Conservation (phyloP, 2,888 invertebrate genomes). For the Marasmarcha lunaedactyla region DNA sequence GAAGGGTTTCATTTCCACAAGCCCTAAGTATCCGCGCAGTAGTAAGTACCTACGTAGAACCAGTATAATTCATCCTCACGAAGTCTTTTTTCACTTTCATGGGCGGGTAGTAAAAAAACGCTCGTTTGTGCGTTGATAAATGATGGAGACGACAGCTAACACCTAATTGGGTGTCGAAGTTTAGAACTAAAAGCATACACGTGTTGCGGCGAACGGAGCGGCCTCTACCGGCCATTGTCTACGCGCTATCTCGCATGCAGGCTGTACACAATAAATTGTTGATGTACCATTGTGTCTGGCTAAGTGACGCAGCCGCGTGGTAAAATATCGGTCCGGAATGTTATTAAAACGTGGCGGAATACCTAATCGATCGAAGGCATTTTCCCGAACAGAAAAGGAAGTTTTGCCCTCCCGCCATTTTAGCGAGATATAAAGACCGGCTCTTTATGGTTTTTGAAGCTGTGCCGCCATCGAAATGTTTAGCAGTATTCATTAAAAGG, state of each 20-base stretch:
- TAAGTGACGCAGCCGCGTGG: slow-evolving; percentile 28
- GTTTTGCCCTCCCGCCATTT: slow-evolving; percentile 26
- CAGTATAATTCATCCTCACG: no score
- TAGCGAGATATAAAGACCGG: slow-evolving; percentile 29
- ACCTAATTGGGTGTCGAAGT: slow-evolving; percentile 64
- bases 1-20: no score
- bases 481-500: not conserved
- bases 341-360: slow-evolving; percentile 50
- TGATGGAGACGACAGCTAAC: slow-evolving; percentile 37
- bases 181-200: slow-evolving; percentile 64
- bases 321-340: slow-evolving; percentile 32
- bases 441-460: slow-evolving; percentile 25
- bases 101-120: slow-evolving; percentile 32
- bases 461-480: not conserved
- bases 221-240: slow-evolving; percentile 61
- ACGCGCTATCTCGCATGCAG: slow-evolving; percentile 43
- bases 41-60: no score
- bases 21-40: no score
- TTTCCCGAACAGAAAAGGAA: slow-evolving; percentile 32
- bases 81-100: no score
- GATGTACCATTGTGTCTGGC: slow-evolving; percentile 32
- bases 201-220: slow-evolving; percentile 40
- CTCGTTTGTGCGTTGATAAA: slow-evolving; percentile 55
- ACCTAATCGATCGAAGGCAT: slow-evolving; percentile 36
- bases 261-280: slow-evolving; percentile 60